Conservation (phyloP, 2,797 vertebrate species). For the Huso huso region DNA sequence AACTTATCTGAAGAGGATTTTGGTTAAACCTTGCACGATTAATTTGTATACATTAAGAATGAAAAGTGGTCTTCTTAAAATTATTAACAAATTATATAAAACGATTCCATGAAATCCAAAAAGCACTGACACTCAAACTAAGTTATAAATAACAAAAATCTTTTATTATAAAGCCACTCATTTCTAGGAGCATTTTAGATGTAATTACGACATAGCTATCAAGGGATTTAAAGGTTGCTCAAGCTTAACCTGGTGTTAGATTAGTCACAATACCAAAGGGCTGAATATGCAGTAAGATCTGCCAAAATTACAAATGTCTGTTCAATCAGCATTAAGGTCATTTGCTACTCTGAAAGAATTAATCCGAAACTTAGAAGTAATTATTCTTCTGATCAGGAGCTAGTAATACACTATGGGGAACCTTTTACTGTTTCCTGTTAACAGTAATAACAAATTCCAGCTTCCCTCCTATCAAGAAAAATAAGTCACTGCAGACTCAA, state of each 20-base stretch:
- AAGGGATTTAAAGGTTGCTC: neutral
- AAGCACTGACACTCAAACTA: no score
- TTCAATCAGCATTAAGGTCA: neutral
- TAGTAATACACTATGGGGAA: neutral
- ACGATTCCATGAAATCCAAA: no score
- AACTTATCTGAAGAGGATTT: neutral
- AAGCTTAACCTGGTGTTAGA: neutral
- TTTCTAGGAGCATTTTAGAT: no score
- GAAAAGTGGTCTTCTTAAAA: no score
- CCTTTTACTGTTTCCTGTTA: neutral
- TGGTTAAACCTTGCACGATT: neutral
- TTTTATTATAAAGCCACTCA: no score
- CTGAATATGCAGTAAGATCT: neutral
- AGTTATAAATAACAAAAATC: no score
- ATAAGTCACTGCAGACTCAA: no score
- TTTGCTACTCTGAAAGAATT: constrained; percentile 1
- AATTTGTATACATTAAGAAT: no score
- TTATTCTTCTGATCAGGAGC: neutral
- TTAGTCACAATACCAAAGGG: neutral
- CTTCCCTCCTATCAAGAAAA: no score
- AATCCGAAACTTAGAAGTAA: neutral
- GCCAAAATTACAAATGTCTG: neutral
- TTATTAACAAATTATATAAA: no score
- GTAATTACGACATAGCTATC: neutral
- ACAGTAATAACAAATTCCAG: neutral